Conservation (phyloP, 2,888 invertebrate genomes). For the Julus scanicus region DNA sequence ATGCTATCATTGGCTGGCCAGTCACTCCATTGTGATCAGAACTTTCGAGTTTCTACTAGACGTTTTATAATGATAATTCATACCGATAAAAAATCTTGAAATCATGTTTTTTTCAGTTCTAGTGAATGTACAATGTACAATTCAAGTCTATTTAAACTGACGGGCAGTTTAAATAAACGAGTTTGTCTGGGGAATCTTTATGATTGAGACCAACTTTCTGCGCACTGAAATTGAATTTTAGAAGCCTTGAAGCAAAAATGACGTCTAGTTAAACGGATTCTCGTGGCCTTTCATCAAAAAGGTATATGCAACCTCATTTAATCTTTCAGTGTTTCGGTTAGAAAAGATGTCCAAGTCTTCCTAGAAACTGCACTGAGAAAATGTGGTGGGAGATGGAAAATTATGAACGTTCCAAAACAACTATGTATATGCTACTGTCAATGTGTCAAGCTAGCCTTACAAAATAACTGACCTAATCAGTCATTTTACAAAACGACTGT, state of each 20-base stretch:
- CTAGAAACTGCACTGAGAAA: too few relatives aligned
- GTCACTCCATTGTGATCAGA: not conserved
- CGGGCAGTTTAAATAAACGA: not conserved
- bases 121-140: not conserved
- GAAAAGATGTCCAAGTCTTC: not conserved
- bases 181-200: not conserved
- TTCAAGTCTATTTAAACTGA: slow-evolving; percentile 7
- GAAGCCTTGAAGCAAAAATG: not conserved
- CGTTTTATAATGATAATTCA: not conserved
- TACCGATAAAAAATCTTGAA: not conserved
- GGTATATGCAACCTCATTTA: not conserved
- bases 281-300: not conserved
- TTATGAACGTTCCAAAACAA: too few relatives aligned
- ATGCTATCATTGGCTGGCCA: slow-evolving; percentile 2
- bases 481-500: too few relatives aligned
- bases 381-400: too few relatives aligned
- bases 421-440: too few relatives aligned
- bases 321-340: not conserved
- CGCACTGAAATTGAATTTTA: slow-evolving; percentile 23
- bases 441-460: too few relatives aligned
- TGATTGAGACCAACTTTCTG: not conserved
- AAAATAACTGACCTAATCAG: too few relatives aligned
- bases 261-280: not conserved
- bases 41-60: not conserved
- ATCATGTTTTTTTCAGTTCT: not conserved